These are phyloP conservation scores for Theodoxus fluviatilis DNA, from an alignment of 2,888 invertebrate species.

Conservation along the genomic window DNA sequence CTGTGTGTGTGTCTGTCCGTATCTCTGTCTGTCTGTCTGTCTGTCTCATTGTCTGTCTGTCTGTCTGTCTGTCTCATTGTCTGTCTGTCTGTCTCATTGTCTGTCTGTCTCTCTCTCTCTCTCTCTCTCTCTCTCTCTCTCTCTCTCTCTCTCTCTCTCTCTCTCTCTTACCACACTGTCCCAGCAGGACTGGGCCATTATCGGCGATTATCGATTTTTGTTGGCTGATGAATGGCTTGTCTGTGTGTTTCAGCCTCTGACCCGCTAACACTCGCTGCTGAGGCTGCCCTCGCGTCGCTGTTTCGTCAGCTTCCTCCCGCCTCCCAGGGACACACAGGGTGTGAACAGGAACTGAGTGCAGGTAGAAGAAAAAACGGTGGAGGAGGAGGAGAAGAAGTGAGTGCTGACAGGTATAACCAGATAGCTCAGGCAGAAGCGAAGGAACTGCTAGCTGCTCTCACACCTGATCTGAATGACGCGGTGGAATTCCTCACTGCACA, in stretches of 20 bases:
- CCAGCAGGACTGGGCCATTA: no score
- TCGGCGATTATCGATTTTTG: background rate
- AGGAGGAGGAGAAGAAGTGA: no score
- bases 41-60: conserved; percentile 10
- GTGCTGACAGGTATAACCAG: no score
- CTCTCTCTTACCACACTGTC: background rate
- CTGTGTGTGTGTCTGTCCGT: background rate
- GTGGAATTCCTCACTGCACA: no score
- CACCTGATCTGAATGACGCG: no score
- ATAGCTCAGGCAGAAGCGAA: no score
- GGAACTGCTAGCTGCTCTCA: no score
- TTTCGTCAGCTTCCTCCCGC: no score
- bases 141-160: conserved; percentile 15
- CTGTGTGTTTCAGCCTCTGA: conserved; percentile 18
- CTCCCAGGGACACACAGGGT: no score
- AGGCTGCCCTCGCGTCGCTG: no score
- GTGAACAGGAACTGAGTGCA: no score
- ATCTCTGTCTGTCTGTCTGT: background rate
- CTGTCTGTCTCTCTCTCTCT: conserved; percentile 18
- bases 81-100: background rate
- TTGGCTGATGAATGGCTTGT: background rate
- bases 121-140: conserved; percentile 22
- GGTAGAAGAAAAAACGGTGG: no score
- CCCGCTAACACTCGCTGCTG: background rate
- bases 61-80: background rate